Conservation (phyloP, 2,113 vertebrate species). For the Colossoma macropomum region DNA sequence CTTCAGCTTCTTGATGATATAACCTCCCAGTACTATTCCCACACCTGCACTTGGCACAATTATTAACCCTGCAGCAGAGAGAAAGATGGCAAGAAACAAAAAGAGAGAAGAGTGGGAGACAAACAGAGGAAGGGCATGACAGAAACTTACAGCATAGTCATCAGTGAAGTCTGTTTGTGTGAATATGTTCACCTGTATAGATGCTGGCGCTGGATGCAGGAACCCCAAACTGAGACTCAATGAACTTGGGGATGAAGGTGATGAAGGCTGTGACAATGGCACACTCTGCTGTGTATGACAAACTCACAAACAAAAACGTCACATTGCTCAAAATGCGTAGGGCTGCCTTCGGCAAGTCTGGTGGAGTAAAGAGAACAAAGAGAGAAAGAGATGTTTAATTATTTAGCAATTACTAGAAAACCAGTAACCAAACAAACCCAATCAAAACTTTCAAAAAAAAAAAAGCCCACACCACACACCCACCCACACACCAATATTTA, state of each 20-base stretch:
- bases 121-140: not conserved
- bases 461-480: too few relatives aligned
- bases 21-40: constrained; percentile 88
- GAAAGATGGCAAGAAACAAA: not conserved
- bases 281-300: constrained; percentile 98
- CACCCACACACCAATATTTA: too few relatives aligned
- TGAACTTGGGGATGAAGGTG: constrained; percentile 99
- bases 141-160: not conserved
- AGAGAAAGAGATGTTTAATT: not conserved
- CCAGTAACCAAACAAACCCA: too few relatives aligned
- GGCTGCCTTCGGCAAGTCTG: constrained; percentile 96
- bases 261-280: constrained; percentile 99
- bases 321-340: constrained; percentile 98
- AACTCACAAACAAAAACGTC: constrained; percentile 98
- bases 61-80: constrained; percentile 78
- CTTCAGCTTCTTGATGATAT: constrained; percentile 90
- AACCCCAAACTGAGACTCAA: constrained; percentile 98
- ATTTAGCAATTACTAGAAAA: not conserved
- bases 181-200: constrained; percentile 88
- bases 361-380: constrained; percentile 52
- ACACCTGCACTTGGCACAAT: constrained; percentile 91
- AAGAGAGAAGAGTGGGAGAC: not conserved
- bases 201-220: constrained; percentile 98
- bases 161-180: constrained; percentile 3
- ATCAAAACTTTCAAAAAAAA: too few relatives aligned